Base-by-base conservation (phyloP, 1,140 invertebrate species). In the Archivesica marissinica region DNA sequence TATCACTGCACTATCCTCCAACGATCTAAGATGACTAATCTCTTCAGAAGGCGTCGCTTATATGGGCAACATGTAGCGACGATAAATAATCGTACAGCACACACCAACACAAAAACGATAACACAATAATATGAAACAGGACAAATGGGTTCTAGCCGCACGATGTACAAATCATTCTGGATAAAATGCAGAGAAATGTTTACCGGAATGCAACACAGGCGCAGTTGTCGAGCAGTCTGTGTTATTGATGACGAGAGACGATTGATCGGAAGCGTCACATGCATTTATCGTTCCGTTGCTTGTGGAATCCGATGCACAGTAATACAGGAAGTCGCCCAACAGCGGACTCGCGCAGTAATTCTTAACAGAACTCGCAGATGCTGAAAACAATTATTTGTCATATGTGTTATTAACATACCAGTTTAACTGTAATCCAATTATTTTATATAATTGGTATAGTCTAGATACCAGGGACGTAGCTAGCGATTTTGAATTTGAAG, bases 311-410 rank as follows among this genome's bases (percentile, higher is more conserved):
- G 68, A 44, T 72, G 68, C 13, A 30, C 68, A 72, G 9, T 30
- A 20, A 33, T 72, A 72, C 13, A 50, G 23, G 28, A 72, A 72
- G 25, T 72, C n/a, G 33, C 39, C 68, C 0, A 72, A 44, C n/a
- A 72, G 50, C 3, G 68, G 44, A 9, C 39, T 72, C 1, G 44
- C 68, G 33, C 68, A 72, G 41, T 11, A 28, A 47, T 47, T 30
- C 28, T 50, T 50, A 13, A 70, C 66, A 44, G 9, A 25, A 9
- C 23, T 30, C 13, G 68, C 39, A 13, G 68, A 72, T 38, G 17
- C 68, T 72, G 68, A 30, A 72, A 50, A 15, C 2, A 72, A 44
- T n/a, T n/a, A n/a, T n/a, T n/a, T n/a, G n/a, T n/a, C n/a, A n/a
- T n/a, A n/a, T n/a, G n/a, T n/a, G n/a, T n/a, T n/a, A n/a, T n/a